A percentile compares a stretch with the other conserved stretches of the same genome.
These are phyloP conservation scores for Stenotaenia linearis DNA, from an alignment of 2,888 invertebrate genomes.

Conservation along the genomic window DNA sequence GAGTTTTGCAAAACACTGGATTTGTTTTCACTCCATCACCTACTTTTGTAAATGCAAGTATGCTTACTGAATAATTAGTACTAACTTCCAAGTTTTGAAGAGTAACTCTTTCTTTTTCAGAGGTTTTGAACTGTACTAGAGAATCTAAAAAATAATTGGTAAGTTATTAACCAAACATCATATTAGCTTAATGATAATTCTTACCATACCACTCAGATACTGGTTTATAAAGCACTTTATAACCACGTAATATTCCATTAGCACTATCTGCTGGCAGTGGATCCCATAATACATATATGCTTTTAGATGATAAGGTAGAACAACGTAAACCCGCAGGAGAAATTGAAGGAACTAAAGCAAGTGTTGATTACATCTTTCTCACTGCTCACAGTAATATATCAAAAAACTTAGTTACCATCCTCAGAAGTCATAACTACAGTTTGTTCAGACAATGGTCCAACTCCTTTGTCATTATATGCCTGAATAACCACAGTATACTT, in stretches of 20 bases:
- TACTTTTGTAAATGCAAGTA: conserved; percentile 74
- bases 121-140: not conserved
- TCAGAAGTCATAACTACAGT: not conserved
- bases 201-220: conserved; percentile 28
- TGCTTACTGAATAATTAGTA: conserved; percentile 80
- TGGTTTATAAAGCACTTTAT: conserved; percentile 30
- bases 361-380: not conserved
- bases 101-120: not conserved
- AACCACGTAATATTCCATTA: conserved; percentile 31
- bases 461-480: not conserved
- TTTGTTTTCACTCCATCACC: conserved; percentile 75
- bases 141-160: not conserved
- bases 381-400: not conserved
- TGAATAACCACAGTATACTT: not conserved
- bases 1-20: conserved; percentile 72
- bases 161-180: not conserved
- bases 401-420: not conserved
- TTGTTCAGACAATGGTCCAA: not conserved
- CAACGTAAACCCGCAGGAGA: conserved; percentile 24
- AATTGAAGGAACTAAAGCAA: not conserved
- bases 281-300: conserved; percentile 31
- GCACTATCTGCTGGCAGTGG: not conserved
- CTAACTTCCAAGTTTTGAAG: conserved; percentile 60
- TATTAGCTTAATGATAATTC: not conserved
- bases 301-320: conserved; percentile 34